phyloP scores from a whole-genome alignment of 2,888 invertebrate species.

The Mimas tiliae region DNA sequence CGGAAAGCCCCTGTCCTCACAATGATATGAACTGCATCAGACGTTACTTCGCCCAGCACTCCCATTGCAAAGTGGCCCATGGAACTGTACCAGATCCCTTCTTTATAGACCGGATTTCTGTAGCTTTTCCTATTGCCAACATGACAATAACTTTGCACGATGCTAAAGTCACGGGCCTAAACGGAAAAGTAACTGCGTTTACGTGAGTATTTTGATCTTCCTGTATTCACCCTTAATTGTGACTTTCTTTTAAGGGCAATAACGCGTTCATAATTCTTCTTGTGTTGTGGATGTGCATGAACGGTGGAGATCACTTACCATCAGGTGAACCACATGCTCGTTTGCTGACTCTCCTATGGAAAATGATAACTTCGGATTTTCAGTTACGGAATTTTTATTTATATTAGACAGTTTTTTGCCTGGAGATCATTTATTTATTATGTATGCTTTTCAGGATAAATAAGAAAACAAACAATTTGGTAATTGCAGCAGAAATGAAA shows the following conservation, averaged over 20 bases:
- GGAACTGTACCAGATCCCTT: constrained; percentile 41
- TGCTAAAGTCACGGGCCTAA: constrained; percentile 38
- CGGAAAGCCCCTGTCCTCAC: constrained; percentile 37
- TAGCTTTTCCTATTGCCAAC: constrained; percentile 38
- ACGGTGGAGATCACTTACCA: too few relatives aligned
- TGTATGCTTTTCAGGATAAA: constrained; percentile 35
- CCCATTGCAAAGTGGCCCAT: constrained; percentile 37
- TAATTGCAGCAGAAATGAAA: constrained; percentile 35
- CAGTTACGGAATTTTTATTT: too few relatives aligned
- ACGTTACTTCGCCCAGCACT: constrained; percentile 36
- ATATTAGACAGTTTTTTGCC: too few relatives aligned
- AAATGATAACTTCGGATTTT: too few relatives aligned
- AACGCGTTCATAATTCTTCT: too few relatives aligned
- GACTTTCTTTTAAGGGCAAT: too few relatives aligned
- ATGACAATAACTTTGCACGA: constrained; percentile 33
- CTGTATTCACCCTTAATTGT: too few relatives aligned
- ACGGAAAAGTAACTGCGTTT: constrained; percentile 39
- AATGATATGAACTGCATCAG: constrained; percentile 43
- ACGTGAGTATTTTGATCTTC: constrained; percentile 38
- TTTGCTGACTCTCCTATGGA: too few relatives aligned
- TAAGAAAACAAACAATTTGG: constrained; percentile 34
- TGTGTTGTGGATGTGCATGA: too few relatives aligned
- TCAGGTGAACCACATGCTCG: too few relatives aligned
- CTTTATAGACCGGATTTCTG: constrained; percentile 26
- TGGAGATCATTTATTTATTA: too few relatives aligned